Conservation (phyloP, 1,140 invertebrate species). For the Homalodisca vitripennis region DNA sequence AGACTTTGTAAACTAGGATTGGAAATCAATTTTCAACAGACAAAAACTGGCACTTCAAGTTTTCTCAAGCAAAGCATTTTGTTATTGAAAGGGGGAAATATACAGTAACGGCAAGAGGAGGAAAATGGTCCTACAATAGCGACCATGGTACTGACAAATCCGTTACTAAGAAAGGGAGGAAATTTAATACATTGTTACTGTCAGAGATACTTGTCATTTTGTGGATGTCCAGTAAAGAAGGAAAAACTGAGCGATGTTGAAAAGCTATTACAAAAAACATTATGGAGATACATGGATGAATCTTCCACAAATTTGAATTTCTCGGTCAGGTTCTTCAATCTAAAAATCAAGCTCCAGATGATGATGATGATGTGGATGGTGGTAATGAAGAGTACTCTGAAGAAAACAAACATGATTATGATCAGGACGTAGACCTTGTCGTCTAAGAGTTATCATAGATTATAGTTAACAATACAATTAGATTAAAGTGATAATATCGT, state of each 20-base stretch:
- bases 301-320: too few species aligned
- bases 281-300: too few species aligned
- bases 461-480: too few species aligned
- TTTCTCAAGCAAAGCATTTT: conserved; percentile 34
- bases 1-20: conserved; percentile 12
- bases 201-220: neutral
- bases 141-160: neutral
- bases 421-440: too few species aligned
- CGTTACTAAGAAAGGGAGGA: neutral
- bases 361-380: too few species aligned
- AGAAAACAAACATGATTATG: too few species aligned
- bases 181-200: neutral
- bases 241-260: neutral
- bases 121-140: neutral
- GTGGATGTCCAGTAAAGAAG: neutral
- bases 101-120: neutral
- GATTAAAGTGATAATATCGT: too few species aligned
- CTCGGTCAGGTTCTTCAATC: too few species aligned
- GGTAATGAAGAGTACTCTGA: too few species aligned
- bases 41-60: conserved; percentile 35
- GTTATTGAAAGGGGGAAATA: conserved; percentile 16
- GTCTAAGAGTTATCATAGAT: too few species aligned
- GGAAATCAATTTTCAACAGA: conserved; percentile 27
- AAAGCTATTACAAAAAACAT: too few species aligned
- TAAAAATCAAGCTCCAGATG: too few species aligned